phyloP scores from a whole-genome alignment of 2,113 vertebrate species.

The Natator depressus region DNA sequence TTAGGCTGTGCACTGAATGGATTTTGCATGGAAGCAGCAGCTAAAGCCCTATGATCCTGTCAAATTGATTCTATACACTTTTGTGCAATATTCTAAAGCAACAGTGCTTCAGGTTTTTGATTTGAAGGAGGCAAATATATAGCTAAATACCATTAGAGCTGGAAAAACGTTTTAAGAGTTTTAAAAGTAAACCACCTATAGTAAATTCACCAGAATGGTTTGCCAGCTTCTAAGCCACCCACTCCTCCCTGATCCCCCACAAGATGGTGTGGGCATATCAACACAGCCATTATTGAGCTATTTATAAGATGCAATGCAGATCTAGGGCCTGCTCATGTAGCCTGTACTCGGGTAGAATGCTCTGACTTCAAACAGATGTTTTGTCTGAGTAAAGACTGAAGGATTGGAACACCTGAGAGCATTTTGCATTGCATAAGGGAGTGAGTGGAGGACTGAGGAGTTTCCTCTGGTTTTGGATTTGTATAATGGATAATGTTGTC shows the following conservation, averaged over 20 bases:
- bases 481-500: neutral
- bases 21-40: accelerated
- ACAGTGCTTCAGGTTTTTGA: neutral
- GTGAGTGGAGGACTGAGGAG: neutral
- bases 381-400: neutral
- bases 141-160: neutral
- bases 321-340: neutral
- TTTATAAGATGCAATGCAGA: neutral
- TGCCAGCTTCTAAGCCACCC: neutral
- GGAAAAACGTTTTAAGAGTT: neutral
- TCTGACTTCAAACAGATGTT: neutral
- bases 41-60: accelerated
- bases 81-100: neutral
- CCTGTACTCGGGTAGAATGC: neutral
- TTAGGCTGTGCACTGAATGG: neutral
- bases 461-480: neutral
- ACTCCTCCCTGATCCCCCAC: neutral
- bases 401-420: accelerated
- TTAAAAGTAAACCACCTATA: neutral
- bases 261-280: neutral
- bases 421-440: neutral
- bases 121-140: neutral
- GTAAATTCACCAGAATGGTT: neutral
- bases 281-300: neutral
- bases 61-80: accelerated